Evolutionary conservation across 2,113 vertebrate species (phyloP).

Genomic region (Anhinga anhinga): DNA sequence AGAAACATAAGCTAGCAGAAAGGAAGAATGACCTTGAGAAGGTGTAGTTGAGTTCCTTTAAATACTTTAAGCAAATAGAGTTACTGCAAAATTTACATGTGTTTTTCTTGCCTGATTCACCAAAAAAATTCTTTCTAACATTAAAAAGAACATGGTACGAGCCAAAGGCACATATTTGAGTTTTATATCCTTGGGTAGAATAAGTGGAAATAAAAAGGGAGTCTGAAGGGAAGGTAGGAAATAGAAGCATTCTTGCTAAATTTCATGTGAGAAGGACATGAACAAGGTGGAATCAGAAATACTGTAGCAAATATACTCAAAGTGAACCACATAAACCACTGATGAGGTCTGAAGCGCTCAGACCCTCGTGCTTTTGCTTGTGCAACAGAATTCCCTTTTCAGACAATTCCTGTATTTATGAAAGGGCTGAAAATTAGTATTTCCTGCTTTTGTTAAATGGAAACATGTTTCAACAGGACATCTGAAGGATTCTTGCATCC

Average conservation of each 20-base stretch:
- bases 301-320: slow-evolving; percentile 54
- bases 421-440: slow-evolving; percentile 59
- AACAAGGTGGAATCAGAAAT: background rate
- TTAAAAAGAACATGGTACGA: background rate
- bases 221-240: background rate
- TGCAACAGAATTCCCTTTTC: slow-evolving; percentile 41
- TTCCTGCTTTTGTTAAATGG: slow-evolving; percentile 52
- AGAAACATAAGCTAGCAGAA: background rate
- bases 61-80: background rate
- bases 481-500: slow-evolving; percentile 52
- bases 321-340: slow-evolving; percentile 29
- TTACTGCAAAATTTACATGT: background rate
- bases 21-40: background rate
- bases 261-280: background rate
- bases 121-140: background rate
- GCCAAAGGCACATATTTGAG: background rate
- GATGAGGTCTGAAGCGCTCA: slow-evolving; percentile 45
- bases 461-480: slow-evolving; percentile 50
- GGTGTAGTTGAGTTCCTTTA: background rate
- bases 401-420: slow-evolving; percentile 46
- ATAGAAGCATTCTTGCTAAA: background rate
- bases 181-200: background rate
- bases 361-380: slow-evolving; percentile 31
- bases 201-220: background rate
- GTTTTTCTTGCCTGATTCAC: background rate